These are phyloP conservation scores for Scolopax mira DNA, from an alignment of 2,113 vertebrate species.

Conservation along the genomic window DNA sequence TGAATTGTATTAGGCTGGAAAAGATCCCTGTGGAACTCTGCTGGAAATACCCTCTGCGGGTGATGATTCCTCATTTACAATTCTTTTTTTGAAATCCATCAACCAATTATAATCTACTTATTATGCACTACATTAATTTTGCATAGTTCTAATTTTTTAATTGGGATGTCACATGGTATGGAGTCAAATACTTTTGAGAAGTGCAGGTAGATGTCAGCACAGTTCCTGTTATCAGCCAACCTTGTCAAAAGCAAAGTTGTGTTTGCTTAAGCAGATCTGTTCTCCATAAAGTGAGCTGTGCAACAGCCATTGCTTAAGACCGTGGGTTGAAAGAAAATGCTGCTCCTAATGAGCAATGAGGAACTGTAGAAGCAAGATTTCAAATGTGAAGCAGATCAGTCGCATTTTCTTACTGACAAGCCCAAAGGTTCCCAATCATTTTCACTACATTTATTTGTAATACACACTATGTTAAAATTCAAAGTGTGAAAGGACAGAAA, in stretches of 20 bases:
- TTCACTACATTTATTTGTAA: neutral
- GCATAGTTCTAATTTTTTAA: conserved; percentile 29
- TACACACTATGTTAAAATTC: neutral
- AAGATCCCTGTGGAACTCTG: neutral
- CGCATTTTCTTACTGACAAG: neutral
- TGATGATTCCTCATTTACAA: conserved; percentile 18
- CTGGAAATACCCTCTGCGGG: neutral
- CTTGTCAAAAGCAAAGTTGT: neutral
- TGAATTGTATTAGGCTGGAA: neutral
- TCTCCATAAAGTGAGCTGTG: neutral
- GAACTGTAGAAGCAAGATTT: neutral
- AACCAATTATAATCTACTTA: conserved; percentile 32
- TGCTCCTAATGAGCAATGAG: neutral
- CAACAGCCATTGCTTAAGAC: neutral
- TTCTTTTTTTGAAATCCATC: neutral
- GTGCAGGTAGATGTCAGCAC: conserved; percentile 22
- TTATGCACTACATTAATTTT: conserved; percentile 9
- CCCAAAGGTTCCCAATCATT: neutral
- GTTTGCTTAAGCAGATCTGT: neutral
- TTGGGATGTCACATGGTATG: neutral
- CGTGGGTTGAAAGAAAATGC: neutral
- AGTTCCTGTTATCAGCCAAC: neutral
- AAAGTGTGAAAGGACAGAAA: neutral
- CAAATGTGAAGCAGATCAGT: neutral
- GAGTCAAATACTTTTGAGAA: conserved; percentile 11